Evolutionary conservation across 1,140 invertebrate species (phyloP).

Genomic region (Paralvinella palmiformis): DNA sequence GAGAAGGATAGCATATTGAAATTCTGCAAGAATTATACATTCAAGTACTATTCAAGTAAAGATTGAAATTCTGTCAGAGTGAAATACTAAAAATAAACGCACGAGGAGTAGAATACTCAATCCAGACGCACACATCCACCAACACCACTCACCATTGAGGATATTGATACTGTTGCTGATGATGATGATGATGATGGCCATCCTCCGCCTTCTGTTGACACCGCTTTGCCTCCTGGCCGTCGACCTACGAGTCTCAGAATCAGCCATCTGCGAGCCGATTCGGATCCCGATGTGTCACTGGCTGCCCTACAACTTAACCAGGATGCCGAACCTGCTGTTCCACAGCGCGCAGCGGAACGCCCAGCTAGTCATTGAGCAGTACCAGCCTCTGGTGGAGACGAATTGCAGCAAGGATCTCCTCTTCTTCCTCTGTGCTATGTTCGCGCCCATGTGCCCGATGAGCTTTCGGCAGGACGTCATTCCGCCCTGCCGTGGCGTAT

Average conservation of each 20-base stretch:
- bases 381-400: constrained; percentile 33
- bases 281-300: constrained; percentile 41
- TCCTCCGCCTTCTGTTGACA: too few relatives aligned
- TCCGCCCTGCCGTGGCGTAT: constrained; percentile 40
- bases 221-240: neutral
- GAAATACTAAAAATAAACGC: too few relatives aligned
- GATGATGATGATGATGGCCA: too few relatives aligned
- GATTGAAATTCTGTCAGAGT: too few relatives aligned
- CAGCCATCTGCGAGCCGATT: constrained; percentile 37
- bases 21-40: too few relatives aligned
- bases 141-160: too few relatives aligned
- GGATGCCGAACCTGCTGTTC: constrained; percentile 46
- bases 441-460: constrained; percentile 41
- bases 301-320: constrained; percentile 47
- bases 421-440: constrained; percentile 45
- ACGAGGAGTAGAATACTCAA: too few relatives aligned
- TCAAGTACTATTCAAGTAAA: too few relatives aligned
- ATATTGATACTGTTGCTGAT: too few relatives aligned
- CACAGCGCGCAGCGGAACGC: constrained; percentile 47
- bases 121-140: too few relatives aligned
- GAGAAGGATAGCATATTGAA: too few relatives aligned
- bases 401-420: constrained; percentile 40
- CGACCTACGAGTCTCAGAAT: neutral
- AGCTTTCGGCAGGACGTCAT: constrained; percentile 38
- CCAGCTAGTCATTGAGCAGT: constrained; percentile 39